Conservation (phyloP, 2,113 vertebrate species). For the Coturnix japonica region DNA sequence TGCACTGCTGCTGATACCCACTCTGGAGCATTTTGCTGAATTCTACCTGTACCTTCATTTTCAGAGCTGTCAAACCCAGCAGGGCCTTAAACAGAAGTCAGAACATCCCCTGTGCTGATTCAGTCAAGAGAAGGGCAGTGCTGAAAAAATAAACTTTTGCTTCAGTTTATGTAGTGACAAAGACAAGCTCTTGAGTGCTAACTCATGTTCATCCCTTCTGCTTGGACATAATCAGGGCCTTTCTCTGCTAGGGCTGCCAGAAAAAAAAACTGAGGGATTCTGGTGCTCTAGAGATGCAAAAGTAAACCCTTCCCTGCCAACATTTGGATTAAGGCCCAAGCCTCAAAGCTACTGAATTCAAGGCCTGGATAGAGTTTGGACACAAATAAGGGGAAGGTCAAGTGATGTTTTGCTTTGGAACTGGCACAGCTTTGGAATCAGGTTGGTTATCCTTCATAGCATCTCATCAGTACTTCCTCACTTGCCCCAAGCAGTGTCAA, state of each 20-base stretch:
- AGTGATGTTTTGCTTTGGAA: fast-evolving
- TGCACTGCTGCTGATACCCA: neutral
- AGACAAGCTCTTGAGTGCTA: neutral
- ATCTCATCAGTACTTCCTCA: neutral
- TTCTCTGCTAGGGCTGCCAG: neutral
- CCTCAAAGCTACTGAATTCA: neutral
- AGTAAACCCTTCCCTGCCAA: neutral
- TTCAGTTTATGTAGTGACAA: neutral
- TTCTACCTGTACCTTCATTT: neutral
- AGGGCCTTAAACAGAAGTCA: neutral
- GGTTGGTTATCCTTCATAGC: fast-evolving
- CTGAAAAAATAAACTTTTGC: neutral
- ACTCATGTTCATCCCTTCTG: neutral
- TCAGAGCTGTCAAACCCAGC: neutral
- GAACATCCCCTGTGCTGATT: neutral
- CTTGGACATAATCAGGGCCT: fast-evolving
- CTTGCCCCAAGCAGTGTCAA: neutral
- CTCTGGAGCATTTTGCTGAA: neutral
- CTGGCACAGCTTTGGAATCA: neutral
- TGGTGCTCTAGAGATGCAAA: neutral
- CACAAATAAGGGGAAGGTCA: neutral
- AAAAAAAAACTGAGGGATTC: neutral
- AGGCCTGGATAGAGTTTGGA: neutral
- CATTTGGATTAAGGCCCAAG: neutral
- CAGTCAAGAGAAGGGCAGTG: neutral